Base-by-base conservation (phyloP, 2,113 vertebrate species). In the Furnarius figulus region DNA sequence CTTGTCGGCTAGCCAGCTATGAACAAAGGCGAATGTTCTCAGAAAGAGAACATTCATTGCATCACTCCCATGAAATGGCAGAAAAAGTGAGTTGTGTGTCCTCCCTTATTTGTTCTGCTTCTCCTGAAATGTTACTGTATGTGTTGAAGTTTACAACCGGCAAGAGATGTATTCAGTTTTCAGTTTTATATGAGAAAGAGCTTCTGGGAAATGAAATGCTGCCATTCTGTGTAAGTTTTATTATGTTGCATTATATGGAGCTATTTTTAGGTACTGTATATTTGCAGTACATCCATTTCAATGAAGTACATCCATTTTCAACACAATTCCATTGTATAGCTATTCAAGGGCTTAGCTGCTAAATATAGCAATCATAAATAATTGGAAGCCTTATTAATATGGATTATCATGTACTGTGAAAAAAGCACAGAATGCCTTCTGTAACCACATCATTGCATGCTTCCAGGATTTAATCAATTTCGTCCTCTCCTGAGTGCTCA, bases 21-120 rank as follows among this genome's bases (percentile, higher is more conserved):
- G 99, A 99, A 96, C 99, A 99, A 97, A 99, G 99, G 96, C 98
- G 99, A 97, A 99, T 99, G 99, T 99, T 99, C 97, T 98, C 99
- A 28, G 99, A 99, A 97, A 98, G 99, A 94, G 99, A 99, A 83
- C 99, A 99, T 93, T 99, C 99, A 3, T 96, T 99, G 93, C 99
- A 99, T 93, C 99, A 99, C 96, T 99, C 99, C 5, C 99, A 99
- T 50, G 99, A 99, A 98, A 99, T 99, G 99, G 98, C 98, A 80
- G 98, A 98, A 98, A 73, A 99, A 99, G 98, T 99, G 99, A 99
- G 99, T 99, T 95, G 31, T 59, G 66, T 65, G 13, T 72, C 47
- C 77, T 93, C 90, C 52, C 76, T 89, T 85, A 83, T 87, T 95
- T 92, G 49, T 77, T 89, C 53, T 82, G 40, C 42, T 86, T 73